Evolutionary conservation across 2,113 vertebrate species (phyloP).

Genomic region (Penelope pileata): DNA sequence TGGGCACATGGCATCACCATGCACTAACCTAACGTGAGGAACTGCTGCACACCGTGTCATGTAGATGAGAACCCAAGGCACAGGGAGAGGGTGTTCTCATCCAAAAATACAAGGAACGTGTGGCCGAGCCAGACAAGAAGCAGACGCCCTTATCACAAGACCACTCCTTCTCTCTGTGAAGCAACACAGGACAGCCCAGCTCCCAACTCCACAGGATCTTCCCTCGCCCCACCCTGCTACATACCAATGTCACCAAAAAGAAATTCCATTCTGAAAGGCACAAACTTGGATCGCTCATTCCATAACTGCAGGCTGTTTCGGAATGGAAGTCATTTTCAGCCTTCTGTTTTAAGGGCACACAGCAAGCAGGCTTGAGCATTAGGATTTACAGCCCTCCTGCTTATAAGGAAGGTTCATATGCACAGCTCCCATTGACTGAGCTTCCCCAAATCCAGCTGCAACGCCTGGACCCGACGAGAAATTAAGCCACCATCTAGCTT

Average conservation of each 20-base stretch:
- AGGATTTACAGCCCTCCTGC: background rate
- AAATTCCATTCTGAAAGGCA: background rate
- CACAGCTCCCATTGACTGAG: background rate
- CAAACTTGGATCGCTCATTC: background rate
- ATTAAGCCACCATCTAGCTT: background rate
- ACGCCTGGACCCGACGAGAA: background rate
- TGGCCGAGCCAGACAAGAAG: background rate
- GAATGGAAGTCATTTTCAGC: background rate
- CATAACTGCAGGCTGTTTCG: background rate
- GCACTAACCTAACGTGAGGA: fast-evolving
- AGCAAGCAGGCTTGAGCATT: background rate
- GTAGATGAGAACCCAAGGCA: background rate
- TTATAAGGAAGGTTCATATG: background rate
- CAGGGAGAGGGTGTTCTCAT: background rate
- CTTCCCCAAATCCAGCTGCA: too few species aligned
- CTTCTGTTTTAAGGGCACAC: background rate
- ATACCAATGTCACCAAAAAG: background rate
- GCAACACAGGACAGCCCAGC: background rate
- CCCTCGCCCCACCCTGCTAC: background rate
- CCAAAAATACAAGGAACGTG: background rate
- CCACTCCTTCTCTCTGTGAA: background rate
- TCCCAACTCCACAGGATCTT: background rate
- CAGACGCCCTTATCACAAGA: background rate
- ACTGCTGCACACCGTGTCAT: background rate
- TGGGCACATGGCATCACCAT: background rate